A percentile compares a stretch with the other conserved stretches of the same genome.
Evolutionary conservation across 2,888 invertebrate species (phyloP).

Genomic region (Conus canariensis): DNA sequence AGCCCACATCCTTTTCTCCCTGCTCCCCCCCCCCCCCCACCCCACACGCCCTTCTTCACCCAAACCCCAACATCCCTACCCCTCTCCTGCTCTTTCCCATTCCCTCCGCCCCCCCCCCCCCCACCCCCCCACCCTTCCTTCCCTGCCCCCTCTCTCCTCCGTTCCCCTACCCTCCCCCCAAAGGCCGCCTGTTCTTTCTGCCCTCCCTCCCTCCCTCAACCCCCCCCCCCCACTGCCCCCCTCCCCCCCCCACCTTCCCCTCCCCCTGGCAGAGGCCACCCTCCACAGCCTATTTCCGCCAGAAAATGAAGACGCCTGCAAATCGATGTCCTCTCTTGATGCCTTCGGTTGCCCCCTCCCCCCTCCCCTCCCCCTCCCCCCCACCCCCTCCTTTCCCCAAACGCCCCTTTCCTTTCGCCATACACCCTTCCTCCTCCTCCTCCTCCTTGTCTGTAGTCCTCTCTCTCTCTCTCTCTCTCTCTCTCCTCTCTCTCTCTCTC

Average conservation of each 20-base stretch:
- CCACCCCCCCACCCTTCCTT: neutral
- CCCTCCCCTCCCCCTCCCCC: too few species aligned
- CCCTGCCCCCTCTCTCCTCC: neutral
- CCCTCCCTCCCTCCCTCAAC: neutral
- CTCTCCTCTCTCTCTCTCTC: conserved; percentile 5
- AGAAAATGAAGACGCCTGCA: conserved; percentile 17
- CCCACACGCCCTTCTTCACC: too few species aligned
- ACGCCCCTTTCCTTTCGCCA: too few species aligned
- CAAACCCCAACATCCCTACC: too few species aligned
- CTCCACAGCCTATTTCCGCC: conserved; percentile 5
- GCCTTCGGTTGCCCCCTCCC: too few species aligned
- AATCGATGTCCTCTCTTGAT: conserved; percentile 4
- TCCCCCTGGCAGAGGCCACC: neutral
- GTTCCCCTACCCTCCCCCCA: neutral
- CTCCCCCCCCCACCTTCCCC: neutral
- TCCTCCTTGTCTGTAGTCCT: neutral
- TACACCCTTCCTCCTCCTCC: neutral
- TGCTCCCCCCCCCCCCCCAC: too few species aligned
- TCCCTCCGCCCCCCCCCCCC: neutral
- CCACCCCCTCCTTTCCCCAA: too few species aligned
- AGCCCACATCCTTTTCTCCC: too few species aligned
- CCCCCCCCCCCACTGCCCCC: neutral
- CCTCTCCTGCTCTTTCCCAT: too few species aligned
- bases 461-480: neutral
- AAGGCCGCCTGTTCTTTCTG: neutral